phyloP scores from a whole-genome alignment of 2,797 vertebrate genomes.

The Lateolabrax maculatus region DNA sequence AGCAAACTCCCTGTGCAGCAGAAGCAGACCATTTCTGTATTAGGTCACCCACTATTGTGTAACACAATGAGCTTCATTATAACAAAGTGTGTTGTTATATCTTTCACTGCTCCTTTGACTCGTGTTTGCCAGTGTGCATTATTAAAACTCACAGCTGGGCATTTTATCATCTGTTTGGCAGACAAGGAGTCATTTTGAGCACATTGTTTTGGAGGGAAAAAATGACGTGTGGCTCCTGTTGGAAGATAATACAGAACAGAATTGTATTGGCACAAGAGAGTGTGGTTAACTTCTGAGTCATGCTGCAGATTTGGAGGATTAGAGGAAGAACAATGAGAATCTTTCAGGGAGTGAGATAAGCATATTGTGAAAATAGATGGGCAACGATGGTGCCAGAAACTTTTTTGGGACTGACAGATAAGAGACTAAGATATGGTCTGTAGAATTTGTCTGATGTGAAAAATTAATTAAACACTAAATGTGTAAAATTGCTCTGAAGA shows the following conservation, averaged over 20 bases:
- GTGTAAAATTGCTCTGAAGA: conserved; percentile 54
- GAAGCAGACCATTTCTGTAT: conserved; percentile 32
- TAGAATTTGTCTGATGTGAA: conserved; percentile 63
- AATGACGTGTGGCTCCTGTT: conserved; percentile 63
- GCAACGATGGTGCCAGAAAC: conserved; percentile 65
- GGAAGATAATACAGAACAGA: conserved; percentile 70
- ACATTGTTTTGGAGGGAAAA: conserved; percentile 71
- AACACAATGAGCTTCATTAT: conserved; percentile 66
- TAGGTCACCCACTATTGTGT: conserved; percentile 41
- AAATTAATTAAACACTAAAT: conserved; percentile 73
- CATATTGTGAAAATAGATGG: conserved; percentile 83
- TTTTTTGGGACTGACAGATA: conserved; percentile 62
- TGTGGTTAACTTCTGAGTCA: conserved; percentile 83
- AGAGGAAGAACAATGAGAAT: conserved; percentile 81
- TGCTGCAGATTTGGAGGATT: conserved; percentile 84
- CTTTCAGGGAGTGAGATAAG: conserved; percentile 82
- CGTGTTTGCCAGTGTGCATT: conserved; percentile 63
- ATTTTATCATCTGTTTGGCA: conserved; percentile 79
- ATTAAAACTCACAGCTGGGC: conserved; percentile 79
- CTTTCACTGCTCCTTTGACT: conserved; percentile 69
- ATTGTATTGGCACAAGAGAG: conserved; percentile 73
- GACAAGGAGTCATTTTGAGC: conserved; percentile 71
- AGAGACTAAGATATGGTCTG: conserved; percentile 62
- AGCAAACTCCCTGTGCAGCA: conserved; percentile 10
- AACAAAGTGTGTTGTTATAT: conserved; percentile 62